phyloP scores from a whole-genome alignment of 2,113 vertebrate genomes.

The Alethe castanea region DNA sequence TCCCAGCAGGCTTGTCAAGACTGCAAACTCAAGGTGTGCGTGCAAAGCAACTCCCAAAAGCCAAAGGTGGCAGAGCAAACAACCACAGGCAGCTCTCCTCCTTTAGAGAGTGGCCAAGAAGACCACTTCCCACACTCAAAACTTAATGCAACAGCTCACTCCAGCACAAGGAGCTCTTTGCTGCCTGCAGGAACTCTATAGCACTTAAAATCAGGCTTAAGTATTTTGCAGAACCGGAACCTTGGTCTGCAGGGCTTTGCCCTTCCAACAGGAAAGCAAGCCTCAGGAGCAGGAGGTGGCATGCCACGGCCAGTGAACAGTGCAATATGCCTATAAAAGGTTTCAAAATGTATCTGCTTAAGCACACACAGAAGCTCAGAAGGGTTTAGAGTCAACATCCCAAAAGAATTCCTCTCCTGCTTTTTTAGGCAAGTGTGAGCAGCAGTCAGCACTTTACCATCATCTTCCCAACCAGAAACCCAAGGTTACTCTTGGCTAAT shows the following conservation, averaged over 20 bases:
- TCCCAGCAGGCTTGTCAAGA: neutral
- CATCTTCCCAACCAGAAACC: constrained; percentile 25
- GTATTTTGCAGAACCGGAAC: neutral
- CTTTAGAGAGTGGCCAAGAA: neutral
- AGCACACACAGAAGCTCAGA: neutral
- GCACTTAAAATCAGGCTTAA: neutral
- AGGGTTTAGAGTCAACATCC: constrained; percentile 21
- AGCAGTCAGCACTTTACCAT: constrained; percentile 44
- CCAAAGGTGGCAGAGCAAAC: neutral
- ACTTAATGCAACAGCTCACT: neutral
- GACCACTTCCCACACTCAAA: neutral
- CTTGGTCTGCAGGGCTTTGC: neutral
- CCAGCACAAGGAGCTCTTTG: neutral
- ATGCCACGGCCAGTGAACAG: neutral
- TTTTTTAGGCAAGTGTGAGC: constrained; percentile 47
- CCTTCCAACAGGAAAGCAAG: neutral
- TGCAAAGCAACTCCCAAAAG: neutral
- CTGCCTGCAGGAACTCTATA: neutral
- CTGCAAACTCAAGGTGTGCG: neutral
- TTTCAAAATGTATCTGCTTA: neutral
- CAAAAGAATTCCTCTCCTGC: constrained; percentile 39
- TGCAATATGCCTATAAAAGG: constrained; percentile 50
- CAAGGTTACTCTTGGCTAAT: constrained; percentile 21
- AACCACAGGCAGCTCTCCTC: fast-evolving
- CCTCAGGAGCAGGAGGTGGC: neutral